Evolutionary conservation across 2,797 vertebrate genomes (phyloP).

Genomic region (Onychomys arenicola): DNA sequence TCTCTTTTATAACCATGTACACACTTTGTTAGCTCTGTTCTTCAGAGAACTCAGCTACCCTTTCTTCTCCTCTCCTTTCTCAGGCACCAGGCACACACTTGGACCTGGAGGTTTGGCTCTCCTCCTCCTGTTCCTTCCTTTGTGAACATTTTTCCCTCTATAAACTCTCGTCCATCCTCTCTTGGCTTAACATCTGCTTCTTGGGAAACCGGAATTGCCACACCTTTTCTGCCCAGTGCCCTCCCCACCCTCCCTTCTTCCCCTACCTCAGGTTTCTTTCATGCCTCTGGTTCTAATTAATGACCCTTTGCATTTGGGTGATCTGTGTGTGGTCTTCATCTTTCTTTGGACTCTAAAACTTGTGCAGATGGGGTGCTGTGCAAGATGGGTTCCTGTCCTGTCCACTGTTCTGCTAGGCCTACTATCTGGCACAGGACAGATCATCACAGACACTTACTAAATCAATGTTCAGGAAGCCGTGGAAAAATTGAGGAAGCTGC

Average conservation of each 20-base stretch:
- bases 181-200: not conserved
- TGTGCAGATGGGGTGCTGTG: fast-evolving
- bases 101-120: not conserved
- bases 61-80: not conserved
- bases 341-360: not conserved
- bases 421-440: not conserved
- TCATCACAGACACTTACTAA: not conserved
- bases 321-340: not conserved
- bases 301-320: not conserved
- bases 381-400: not conserved
- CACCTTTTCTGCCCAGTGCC: not conserved
- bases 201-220: not conserved
- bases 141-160: too few species aligned
- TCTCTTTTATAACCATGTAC: not conserved
- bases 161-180: not conserved
- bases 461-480: not conserved
- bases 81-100: fast-evolving
- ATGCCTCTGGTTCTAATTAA: not conserved
- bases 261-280: not conserved
- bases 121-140: not conserved
- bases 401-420: not conserved
- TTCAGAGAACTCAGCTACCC: not conserved
- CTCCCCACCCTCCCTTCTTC: not conserved
- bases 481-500: not conserved
- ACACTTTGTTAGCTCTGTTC: not conserved